Base-by-base conservation (phyloP, 2,888 invertebrate species). In the Epistrophe grossulariae region DNA sequence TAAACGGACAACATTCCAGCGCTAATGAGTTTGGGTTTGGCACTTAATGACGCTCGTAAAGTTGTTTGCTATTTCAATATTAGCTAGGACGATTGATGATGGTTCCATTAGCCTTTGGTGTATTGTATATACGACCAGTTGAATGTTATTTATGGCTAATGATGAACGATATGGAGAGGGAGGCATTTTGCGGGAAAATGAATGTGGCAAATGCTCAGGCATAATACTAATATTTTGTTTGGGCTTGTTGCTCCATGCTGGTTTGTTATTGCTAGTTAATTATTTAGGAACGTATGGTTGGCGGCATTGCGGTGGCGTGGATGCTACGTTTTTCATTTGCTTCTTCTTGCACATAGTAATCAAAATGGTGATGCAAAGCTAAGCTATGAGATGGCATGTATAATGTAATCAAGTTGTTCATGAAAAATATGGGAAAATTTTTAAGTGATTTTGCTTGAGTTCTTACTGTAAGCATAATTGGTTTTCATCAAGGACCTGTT, bases 1-100 rank as follows among this genome's bases (percentile, higher is more conserved):
- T 80, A 71, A 81, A 82, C 72, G 68, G 78, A 85, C 84, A 77
- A 77, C 85, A 85, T 85, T 85, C 85, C 85, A 79, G 78, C 77
- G 74, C 82, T 85, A 85, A 85, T 85, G 82, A 85, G 82, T 85
- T 85, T 78, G 85, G 85, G 85, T 85, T 82, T 71, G 85, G 85
- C 85, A 70, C 78, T 85, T 82, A 85, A 85, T 82, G 78, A 74
- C 74, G 72, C 73, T 78, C 70, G 82, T 79, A 73, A 82, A 82
- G 74, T 74, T 82, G 82, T 74, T 85, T 81, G 85, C 73, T 82
- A 78, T 78, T 70, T 82, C 78, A 82, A 85, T 74, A 74, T 59
- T 59, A 73, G 79, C 84, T 57, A 79, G 79, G 74, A 74, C 79
- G 74, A 84, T 79, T 84, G 74, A 84, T 74, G 79, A 76, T 71